Conservation (phyloP, 2,797 vertebrate species). For the Anguilla marmorata region DNA sequence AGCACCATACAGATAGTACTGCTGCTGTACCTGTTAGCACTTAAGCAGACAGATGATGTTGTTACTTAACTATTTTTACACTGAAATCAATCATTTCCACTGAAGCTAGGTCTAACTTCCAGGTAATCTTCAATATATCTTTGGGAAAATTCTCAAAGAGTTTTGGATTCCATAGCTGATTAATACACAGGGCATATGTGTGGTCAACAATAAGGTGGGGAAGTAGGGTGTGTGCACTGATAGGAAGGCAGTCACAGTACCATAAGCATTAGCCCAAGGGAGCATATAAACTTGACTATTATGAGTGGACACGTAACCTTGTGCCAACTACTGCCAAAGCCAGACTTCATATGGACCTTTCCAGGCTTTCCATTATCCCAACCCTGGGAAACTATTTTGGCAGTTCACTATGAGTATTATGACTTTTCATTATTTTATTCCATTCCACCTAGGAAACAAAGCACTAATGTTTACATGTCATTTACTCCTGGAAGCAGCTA, state of each 20-base stretch:
- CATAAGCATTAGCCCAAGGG: not conserved
- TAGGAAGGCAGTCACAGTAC: not conserved
- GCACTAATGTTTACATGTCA: too few species aligned
- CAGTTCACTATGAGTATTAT: too few species aligned
- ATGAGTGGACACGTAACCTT: not conserved
- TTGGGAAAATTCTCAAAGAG: slow-evolving; percentile 41
- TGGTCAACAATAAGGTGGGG: not conserved
- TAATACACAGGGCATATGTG: not conserved
- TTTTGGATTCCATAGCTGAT: not conserved
- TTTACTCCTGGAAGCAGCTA: too few species aligned
- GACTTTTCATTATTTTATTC: too few species aligned
- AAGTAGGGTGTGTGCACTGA: not conserved
- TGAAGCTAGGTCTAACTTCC: slow-evolving; percentile 57
- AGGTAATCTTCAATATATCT: slow-evolving; percentile 52
- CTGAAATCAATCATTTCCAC: slow-evolving; percentile 74
- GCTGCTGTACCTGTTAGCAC: slow-evolving; percentile 81
- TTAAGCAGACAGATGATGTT: slow-evolving; percentile 78
- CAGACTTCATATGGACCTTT: not conserved
- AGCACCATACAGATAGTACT: slow-evolving; percentile 75
- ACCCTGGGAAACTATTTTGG: too few species aligned
- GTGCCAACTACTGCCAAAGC: slow-evolving; percentile 5
- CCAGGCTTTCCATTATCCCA: too few species aligned
- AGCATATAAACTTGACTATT: not conserved
- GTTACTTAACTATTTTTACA: slow-evolving; percentile 82
- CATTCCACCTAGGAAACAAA: too few species aligned